Evolutionary conservation across 2,888 invertebrate species (phyloP).

Genomic region (Dendrolimus houi): DNA sequence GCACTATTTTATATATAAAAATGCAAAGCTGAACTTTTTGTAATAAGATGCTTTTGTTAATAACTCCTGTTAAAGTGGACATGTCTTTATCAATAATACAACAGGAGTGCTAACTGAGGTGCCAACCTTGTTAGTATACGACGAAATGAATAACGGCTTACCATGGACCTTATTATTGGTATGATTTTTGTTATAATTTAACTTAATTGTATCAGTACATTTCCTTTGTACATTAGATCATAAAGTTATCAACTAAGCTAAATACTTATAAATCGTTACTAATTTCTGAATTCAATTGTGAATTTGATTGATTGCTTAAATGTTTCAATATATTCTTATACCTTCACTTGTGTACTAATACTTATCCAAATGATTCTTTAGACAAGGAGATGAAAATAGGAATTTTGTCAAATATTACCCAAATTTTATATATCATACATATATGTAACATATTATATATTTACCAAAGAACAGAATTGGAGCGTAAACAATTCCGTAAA

Average conservation of each 20-base stretch:
- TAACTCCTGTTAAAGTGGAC: constrained; percentile 56
- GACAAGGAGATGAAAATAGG: no score
- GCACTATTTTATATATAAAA: constrained; percentile 2
- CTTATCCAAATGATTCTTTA: no score
- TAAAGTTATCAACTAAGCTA: neutral
- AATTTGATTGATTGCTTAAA: no score
- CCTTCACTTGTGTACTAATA: no score
- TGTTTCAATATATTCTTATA: no score
- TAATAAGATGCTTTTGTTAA: constrained; percentile 46
- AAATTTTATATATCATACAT: no score
- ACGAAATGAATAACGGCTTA: constrained; percentile 62
- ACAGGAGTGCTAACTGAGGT: constrained; percentile 36
- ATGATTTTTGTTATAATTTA: constrained; percentile 21
- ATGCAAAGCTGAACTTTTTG: constrained; percentile 3
- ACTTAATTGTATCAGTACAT: no score
- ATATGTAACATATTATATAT: no score
- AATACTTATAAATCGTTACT: neutral
- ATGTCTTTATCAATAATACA: constrained; percentile 66
- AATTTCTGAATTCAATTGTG: no score
- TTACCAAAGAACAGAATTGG: no score
- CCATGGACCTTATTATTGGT: constrained; percentile 63
- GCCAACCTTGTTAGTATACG: constrained; percentile 32
- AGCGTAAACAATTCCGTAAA: neutral
- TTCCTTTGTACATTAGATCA: neutral
- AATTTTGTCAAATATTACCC: no score